A percentile compares a stretch with the other conserved stretches of the same genome.
Conservation (phyloP, 2,113 vertebrate genomes). For the Centropristis striata region DNA sequence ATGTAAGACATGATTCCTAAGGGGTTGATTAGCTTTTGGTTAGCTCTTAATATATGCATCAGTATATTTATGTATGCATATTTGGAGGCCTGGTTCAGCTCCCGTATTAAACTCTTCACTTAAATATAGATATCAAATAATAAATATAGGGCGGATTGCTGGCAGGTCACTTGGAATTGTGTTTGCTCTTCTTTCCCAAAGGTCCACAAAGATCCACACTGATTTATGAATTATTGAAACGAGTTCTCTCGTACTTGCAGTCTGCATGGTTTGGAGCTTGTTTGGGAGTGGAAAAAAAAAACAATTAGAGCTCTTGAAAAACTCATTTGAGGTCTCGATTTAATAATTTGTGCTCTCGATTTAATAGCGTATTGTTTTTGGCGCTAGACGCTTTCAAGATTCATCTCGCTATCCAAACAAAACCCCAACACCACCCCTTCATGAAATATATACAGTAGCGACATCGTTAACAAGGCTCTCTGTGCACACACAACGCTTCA, state of each 20-base stretch:
- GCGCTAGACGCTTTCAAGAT: not conserved
- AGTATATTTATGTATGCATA: conserved; percentile 4
- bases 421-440: not conserved
- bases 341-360: not conserved
- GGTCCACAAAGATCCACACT: conserved; percentile 36
- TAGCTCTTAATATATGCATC: conserved; percentile 38
- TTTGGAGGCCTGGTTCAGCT: not conserved
- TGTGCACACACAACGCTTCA: not conserved
- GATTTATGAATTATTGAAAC: conserved; percentile 72
- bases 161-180: conserved; percentile 21
- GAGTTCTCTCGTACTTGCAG: conserved; percentile 35
- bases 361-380: not conserved
- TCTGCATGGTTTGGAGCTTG: not conserved
- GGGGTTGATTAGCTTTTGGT: conserved; percentile 26
- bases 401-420: not conserved
- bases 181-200: conserved; percentile 45
- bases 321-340: not conserved
- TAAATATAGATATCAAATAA: conserved; percentile 24
- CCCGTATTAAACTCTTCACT: conserved; percentile 19
- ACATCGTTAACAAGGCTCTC: not conserved
- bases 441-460: not conserved
- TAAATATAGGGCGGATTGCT: not conserved
- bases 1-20: not conserved
- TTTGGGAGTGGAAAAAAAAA: no score
- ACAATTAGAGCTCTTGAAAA: not conserved